These are phyloP conservation scores for Orthonyx spaldingii DNA, from an alignment of 2,113 vertebrate genomes.

Conservation along the genomic window DNA sequence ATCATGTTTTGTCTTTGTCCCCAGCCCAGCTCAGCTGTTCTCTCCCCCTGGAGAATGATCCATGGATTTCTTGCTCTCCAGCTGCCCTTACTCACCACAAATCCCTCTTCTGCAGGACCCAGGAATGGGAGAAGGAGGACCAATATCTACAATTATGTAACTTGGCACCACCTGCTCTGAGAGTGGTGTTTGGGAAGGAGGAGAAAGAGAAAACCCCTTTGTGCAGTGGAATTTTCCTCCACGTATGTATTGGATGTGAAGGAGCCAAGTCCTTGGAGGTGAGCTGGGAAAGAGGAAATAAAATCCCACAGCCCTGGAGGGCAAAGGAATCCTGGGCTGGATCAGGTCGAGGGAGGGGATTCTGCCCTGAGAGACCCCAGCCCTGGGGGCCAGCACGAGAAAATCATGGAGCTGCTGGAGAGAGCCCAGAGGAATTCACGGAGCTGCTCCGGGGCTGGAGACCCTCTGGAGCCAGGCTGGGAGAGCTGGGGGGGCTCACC, in stretches of 20 bases:
- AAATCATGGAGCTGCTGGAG: background rate
- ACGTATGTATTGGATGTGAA: background rate
- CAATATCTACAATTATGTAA: background rate
- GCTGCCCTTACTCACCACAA: background rate
- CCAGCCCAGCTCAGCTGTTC: background rate
- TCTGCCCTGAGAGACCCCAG: background rate
- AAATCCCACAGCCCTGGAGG: background rate
- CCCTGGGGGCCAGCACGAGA: background rate
- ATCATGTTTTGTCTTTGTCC: background rate
- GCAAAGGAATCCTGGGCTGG: background rate
- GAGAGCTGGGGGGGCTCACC: background rate
- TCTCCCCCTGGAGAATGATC: background rate
- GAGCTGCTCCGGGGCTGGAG: background rate
- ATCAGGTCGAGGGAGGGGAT: background rate
- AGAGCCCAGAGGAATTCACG: background rate
- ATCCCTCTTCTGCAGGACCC: background rate
- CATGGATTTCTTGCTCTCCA: background rate
- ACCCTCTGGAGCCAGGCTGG: background rate
- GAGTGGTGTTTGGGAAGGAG: background rate
- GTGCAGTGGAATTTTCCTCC: background rate
- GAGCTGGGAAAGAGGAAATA: slow-evolving; percentile 41
- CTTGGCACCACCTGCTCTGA: background rate
- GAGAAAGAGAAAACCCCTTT: background rate
- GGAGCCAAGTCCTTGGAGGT: background rate
- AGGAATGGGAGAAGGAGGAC: background rate